Evolutionary conservation across 2,797 vertebrate species (phyloP).

Genomic region (Sardinella longiceps): DNA sequence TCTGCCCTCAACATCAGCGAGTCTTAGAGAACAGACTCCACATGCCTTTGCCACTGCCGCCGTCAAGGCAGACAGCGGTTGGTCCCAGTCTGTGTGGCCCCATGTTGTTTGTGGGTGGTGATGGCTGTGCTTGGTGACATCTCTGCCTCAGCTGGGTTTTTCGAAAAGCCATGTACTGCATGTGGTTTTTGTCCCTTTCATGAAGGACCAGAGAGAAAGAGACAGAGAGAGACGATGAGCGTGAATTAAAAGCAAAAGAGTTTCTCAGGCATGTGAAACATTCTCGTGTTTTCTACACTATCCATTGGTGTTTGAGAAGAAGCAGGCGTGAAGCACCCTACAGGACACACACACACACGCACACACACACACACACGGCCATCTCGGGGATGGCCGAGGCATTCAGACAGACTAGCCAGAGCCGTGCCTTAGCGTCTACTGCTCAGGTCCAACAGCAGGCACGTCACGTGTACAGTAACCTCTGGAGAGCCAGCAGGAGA

Average conservation of each 20-base stretch:
- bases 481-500: neutral
- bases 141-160: neutral
- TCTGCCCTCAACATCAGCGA: neutral
- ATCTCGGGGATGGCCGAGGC: neutral
- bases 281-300: neutral
- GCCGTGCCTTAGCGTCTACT: conserved; percentile 11
- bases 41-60: no score
- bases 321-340: neutral
- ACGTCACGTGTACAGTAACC: neutral
- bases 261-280: conserved; percentile 14
- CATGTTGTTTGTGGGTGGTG: neutral
- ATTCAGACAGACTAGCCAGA: conserved; percentile 5
- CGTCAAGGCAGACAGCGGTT: no score
- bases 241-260: neutral
- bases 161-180: neutral
- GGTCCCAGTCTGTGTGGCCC: neutral
- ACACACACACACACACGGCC: neutral
- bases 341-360: no score
- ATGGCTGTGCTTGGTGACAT: neutral
- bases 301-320: neutral
- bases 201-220: conserved; percentile 12
- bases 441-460: conserved; percentile 8
- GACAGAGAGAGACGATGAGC: neutral
- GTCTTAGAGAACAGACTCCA: no score
- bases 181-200: neutral